These are phyloP conservation scores for Procavia capensis DNA, from an alignment of 2,113 vertebrate species.

Conservation along the genomic window DNA sequence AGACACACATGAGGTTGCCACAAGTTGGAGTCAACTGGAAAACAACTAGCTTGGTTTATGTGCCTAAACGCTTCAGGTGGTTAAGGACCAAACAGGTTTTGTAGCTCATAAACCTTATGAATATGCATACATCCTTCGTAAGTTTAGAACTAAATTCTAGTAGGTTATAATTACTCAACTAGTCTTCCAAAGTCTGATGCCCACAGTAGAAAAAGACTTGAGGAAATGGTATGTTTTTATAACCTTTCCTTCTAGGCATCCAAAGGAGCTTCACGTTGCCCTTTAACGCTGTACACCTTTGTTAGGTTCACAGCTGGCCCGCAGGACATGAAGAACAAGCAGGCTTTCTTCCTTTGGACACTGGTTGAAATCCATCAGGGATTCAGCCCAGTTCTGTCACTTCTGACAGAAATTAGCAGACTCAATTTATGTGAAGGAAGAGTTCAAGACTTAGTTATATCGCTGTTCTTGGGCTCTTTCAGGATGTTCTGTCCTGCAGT, in stretches of 20 bases:
- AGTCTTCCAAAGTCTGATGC: background rate
- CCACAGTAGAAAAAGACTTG: background rate
- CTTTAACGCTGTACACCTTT: background rate
- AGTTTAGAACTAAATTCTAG: background rate
- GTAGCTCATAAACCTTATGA: background rate
- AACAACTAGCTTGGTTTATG: background rate
- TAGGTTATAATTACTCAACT: background rate
- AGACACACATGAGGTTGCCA: background rate
- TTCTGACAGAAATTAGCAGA: background rate
- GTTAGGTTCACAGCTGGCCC: background rate
- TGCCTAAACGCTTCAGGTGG: background rate
- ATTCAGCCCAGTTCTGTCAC: background rate
- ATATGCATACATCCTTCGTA: background rate
- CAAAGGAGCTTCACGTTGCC: background rate
- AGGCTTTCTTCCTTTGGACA: background rate
- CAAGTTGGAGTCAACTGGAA: background rate
- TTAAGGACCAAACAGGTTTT: background rate
- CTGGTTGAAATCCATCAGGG: background rate
- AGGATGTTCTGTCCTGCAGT: background rate
- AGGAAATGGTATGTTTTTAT: background rate
- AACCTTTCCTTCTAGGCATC: background rate
- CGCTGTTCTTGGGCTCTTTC: background rate
- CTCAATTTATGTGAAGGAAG: background rate
- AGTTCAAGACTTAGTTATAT: background rate
- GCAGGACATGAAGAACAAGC: conserved; percentile 21